Percentiles rank a stretch among this genome's conserved stretches.
Conservation (phyloP, 2,113 vertebrate species). For the Rhizomys pruinosus region DNA sequence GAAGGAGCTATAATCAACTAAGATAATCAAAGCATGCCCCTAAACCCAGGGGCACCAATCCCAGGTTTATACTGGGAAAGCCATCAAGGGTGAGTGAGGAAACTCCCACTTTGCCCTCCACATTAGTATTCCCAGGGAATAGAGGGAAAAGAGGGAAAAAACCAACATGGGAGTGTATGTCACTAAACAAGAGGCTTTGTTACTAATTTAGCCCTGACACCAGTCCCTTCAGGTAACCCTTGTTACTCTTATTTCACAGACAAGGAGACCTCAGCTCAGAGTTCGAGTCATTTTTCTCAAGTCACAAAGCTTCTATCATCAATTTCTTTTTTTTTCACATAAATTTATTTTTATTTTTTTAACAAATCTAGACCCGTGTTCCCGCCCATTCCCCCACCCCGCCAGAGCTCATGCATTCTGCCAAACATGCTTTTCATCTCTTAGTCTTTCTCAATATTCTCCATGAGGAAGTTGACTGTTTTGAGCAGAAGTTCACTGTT, state of each 20-base stretch:
- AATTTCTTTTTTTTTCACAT: no score
- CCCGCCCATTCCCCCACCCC: no score
- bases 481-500: no score
- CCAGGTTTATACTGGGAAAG: background rate
- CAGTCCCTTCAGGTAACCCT: background rate
- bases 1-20: background rate
- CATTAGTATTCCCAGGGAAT: background rate
- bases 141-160: background rate
- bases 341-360: no score
- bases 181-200: background rate
- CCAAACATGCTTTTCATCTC: no score
- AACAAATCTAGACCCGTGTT: no score
- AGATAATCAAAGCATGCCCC: background rate
- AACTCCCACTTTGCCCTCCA: background rate
- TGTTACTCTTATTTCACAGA: background rate
- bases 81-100: rapidly evolving
- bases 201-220: background rate
- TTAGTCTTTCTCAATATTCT: no score
- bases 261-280: background rate
- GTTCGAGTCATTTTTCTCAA: background rate
- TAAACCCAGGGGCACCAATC: background rate
- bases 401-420: no score
- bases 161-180: rapidly evolving
- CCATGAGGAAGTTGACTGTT: no score
- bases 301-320: background rate